Evolutionary conservation across 2,797 vertebrate genomes (phyloP), one percentile per base, ranked within the genome.

Genomic region (Mus minutoides): DNA sequence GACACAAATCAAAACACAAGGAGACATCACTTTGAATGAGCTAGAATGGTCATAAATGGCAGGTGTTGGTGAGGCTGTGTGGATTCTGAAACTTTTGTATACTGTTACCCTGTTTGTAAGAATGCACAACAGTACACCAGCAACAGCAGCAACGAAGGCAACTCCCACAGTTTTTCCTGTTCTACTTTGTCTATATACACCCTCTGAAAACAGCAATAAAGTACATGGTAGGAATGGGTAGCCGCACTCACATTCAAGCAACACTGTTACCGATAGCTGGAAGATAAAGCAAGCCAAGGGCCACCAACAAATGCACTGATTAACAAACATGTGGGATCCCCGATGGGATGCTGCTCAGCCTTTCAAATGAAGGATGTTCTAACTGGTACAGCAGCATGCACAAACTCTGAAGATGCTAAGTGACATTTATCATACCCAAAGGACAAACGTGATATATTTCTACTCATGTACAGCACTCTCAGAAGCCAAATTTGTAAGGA

Each of bases 1-100:
- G 83, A 16, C 49, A 26, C 19, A 94, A 76, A 79, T 94, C 91
- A 95, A 93, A 95, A 92, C 58, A 84, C 49, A 46, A 49, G 49
- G 67, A 93, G 17, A 87, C 46, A 56, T 26, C 24, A 77, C 80
- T 93, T 91, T 43, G 46, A 14, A 62, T 0, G 16, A 37, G 2
- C 49, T 90, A 76, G 19, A 60, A 34, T 58, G 21, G 17, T 43
- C 77, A 54, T 43, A 52, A 88, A 88, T 16, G 31, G 29, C 13
- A 37, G 67, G 12, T 80, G 9, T 62, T 49, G 40, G 13, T 78
- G 85, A 80, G 17, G 7, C 77, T 83, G 31, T 69, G 40, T 31
- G 84, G 56, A 85, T 89, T 58, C 1, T 85, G 54, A 67, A 92
- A 79, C 0, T 29, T 34, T 43, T 58, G 3, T 46, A 13, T 21